Base-by-base conservation (phyloP, 2,888 invertebrate species). In the Opisthograptis luteolata region DNA sequence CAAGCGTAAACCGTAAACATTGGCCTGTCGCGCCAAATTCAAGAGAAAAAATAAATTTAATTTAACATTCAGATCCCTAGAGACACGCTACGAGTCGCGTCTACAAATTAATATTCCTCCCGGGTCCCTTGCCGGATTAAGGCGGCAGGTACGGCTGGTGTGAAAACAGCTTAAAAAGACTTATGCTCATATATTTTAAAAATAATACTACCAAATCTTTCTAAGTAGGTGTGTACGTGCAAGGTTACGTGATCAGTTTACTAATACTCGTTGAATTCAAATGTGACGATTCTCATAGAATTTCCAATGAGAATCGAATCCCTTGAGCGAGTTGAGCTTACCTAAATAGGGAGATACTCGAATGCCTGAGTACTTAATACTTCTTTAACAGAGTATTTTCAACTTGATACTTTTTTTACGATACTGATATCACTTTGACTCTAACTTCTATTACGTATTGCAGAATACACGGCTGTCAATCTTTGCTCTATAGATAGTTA, bases 131-230 rank as follows among this genome's bases (percentile, higher is more conserved):
- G 34, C 28, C 22, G 53, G 61, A 62, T 62, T 62, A 62, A n/a
- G 55, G 46, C 50, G 42, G 52, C 58, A 60, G 55, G 58, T 55
- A 60, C 40, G 46, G 19, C 45, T 30, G 50, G 61, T 62, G 59
- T 57, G 57, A 62, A 61, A 59, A 55, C 61, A 53, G 61, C 61
- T 59, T 61, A 48, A 56, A 57, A 54, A 44, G 49, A 48, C 61
- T 58, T 53, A 48, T 41, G 40, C 13, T 10, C 60, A 45, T 50
- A 45, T 50, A 57, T 55, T 56, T 57, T 50, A 43, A 47, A 53
- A 54, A 51, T 48, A 54, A 59, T 46, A 45, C 47, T 41, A 50
- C 30, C 37, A 42, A 49, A 54, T 56, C 51, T 54, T 53, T 52
- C 39, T 58, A 57, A 57, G 53, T 50, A 44, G 44, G 24, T 19